Evolutionary conservation across 1,140 invertebrate genomes (phyloP).

Genomic region (Olivierus martensii): DNA sequence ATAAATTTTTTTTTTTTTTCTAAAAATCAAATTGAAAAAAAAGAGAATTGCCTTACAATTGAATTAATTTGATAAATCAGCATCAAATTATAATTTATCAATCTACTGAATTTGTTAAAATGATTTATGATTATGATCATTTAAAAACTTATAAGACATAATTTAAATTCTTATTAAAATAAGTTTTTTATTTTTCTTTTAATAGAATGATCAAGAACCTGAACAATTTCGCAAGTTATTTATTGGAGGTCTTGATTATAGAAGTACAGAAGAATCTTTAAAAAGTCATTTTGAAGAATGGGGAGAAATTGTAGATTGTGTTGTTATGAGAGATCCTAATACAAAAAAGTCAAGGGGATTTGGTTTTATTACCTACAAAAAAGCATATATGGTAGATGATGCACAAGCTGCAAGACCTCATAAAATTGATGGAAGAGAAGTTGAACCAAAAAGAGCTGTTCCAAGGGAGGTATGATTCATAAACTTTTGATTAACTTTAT

Average conservation of each 20-base stretch:
- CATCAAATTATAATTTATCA: too few relatives aligned
- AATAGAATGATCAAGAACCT: constrained; percentile 31
- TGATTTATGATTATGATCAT: too few relatives aligned
- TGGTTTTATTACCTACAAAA: constrained; percentile 90
- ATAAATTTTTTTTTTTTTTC: too few relatives aligned
- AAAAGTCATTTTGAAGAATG: constrained; percentile 87
- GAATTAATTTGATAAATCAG: too few relatives aligned
- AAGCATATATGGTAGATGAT: constrained; percentile 83
- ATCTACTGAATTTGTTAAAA: too few relatives aligned
- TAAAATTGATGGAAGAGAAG: constrained; percentile 65
- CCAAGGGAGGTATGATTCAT: constrained; percentile 58
- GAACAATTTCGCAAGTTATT: constrained; percentile 94
- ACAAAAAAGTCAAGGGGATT: constrained; percentile 80
- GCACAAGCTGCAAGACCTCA: constrained; percentile 78
- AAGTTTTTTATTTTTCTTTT: background rate
- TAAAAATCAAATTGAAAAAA: too few relatives aligned
- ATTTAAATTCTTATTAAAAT: too few relatives aligned
- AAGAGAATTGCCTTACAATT: too few relatives aligned
- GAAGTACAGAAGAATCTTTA: constrained; percentile 86
- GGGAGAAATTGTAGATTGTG: constrained; percentile 94
- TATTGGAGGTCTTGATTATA: constrained; percentile 90
- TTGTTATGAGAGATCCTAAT: constrained; percentile 94
- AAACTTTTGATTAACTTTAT: too few relatives aligned
- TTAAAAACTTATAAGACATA: too few relatives aligned
- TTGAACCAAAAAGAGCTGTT: constrained; percentile 93